Base-by-base conservation (phyloP, 2,113 vertebrate genomes). In the Procavia capensis region DNA sequence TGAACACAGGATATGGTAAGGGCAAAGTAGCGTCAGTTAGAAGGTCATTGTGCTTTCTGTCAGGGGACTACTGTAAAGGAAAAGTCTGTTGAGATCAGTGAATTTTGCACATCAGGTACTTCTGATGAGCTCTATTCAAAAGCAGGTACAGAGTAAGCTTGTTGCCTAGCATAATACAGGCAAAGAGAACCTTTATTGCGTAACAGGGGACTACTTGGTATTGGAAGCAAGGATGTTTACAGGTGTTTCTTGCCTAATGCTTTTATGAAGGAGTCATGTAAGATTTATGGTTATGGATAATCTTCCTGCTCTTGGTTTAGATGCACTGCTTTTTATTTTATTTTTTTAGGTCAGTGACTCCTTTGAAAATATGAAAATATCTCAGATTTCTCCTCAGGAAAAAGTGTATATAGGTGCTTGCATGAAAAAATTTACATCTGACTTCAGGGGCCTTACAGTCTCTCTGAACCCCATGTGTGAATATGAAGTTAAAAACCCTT, bases 341-440 rank as follows among this genome's bases (percentile, higher is more conserved):
- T 59, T 54, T 47, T 57, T 68, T 63, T 66, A 94, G 76, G 39
- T 82, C 82, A 90, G 29, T 75, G 79, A 68, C 39, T 90, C 39
- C 59, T 96, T 92, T 92, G 72, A 39, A 93, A 95, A 41, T 50
- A 86, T 93, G 70, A 39, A 93, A 95, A 39, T 50, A 72, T 43
- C 74, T 94, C 57, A 5, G 25, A 61, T 95, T 91, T 94, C 81
- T 93, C 39, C 1, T 31, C 13, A 36, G 79, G 36, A 43, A 76
- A 83, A 93, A 63, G 45, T 66, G 14, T 27, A 11, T 50, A 24
- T 20, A 50, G 17, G 45, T 70, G 14, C 3, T 27, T 90, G 6
- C 39, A 39, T 64, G 68, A n/a, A 74, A 6, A 75, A 78, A 20
- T 75, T 34, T 68, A 66, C 66, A 5, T 47, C 13, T 16, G 34